phyloP scores from a whole-genome alignment of 2,888 invertebrate genomes.

The Nasonia oneida region DNA sequence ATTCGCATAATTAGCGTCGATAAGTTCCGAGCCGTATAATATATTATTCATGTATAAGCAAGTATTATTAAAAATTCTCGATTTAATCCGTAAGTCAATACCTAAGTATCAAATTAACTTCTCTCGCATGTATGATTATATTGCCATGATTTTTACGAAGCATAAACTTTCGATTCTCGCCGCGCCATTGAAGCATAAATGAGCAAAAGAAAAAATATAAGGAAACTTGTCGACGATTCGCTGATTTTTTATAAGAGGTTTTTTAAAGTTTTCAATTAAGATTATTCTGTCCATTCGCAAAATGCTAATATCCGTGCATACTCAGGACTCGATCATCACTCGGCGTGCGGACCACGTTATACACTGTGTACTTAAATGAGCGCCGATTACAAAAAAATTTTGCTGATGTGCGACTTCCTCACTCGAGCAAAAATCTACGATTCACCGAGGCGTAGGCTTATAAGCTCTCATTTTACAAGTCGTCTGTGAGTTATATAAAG shows the following conservation, averaged over 20 bases:
- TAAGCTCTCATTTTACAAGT: slow-evolving; percentile 48
- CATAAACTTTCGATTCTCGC: neutral
- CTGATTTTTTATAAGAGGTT: slow-evolving; percentile 1
- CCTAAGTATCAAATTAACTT: neutral
- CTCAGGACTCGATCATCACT: neutral
- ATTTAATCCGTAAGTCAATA: slow-evolving; percentile 5
- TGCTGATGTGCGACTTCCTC: slow-evolving; percentile 70
- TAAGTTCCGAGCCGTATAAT: neutral
- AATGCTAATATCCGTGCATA: slow-evolving; percentile 14
- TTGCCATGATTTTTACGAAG: neutral
- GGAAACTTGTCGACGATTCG: neutral
- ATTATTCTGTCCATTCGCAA: slow-evolving; percentile 28
- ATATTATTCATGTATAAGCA: too few species aligned
- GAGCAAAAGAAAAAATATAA: neutral
- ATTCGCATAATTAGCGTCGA: slow-evolving; percentile 11
- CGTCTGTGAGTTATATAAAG: neutral
- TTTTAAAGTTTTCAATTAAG: slow-evolving; percentile 17
- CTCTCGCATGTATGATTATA: neutral
- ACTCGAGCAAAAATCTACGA: slow-evolving; percentile 38
- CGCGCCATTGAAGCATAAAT: neutral
- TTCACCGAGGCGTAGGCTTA: slow-evolving; percentile 35
- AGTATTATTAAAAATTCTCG: neutral
- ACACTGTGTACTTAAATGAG: neutral
- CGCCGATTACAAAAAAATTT: slow-evolving; percentile 28
- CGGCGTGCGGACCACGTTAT: neutral